Base-by-base conservation (phyloP, 2,113 vertebrate species). In the Nycticryphes semicollaris region DNA sequence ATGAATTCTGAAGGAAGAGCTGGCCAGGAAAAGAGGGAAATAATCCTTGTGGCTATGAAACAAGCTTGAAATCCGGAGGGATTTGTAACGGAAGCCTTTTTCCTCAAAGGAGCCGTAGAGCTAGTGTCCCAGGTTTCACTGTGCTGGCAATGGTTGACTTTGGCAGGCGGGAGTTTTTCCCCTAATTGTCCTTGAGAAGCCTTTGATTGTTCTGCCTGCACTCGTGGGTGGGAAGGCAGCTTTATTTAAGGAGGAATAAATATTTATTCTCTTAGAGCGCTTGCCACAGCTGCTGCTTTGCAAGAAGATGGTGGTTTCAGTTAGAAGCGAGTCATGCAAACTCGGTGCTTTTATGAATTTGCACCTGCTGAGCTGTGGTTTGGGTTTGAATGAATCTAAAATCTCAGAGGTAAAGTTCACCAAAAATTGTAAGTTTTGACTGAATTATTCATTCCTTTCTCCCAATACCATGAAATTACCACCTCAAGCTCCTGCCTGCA, bases 181-280 rank as follows among this genome's bases (percentile, higher is more conserved):
- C 95, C 74, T 95, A 89, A 96, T 97, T 97, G 96, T 97, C 96
- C 90, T 90, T 95, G 83, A 95, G 92, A 95, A 94, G 92, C 90
- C 96, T 96, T 95, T 96, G 96, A 93, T 96, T 95, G 88, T 96
- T 97, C 95, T 96, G 92, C 95, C 74, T 93, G 86, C 1, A 12
- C 86, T 96, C 13, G 37, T 86, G 94, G 96, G 96, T 96, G 89
- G 95, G 94, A 96, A 97, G 80, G 94, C 88, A 91, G 94, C 91
- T 97, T 96, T 96, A 93, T 92, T 96, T 96, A 96, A 96, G 94
- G 94, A 94, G 95, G 94, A 92, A 94, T 96, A 96, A 97, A 96
- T 96, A 96, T 96, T 96, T 96, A 91, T 97, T 94, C 94, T 94
- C 92, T 78, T 68, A 16, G 80, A 95, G 86, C 1, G 4, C 84